phyloP scores from a whole-genome alignment of 2,797 vertebrate genomes.

The Schizothorax lantsangensis region DNA sequence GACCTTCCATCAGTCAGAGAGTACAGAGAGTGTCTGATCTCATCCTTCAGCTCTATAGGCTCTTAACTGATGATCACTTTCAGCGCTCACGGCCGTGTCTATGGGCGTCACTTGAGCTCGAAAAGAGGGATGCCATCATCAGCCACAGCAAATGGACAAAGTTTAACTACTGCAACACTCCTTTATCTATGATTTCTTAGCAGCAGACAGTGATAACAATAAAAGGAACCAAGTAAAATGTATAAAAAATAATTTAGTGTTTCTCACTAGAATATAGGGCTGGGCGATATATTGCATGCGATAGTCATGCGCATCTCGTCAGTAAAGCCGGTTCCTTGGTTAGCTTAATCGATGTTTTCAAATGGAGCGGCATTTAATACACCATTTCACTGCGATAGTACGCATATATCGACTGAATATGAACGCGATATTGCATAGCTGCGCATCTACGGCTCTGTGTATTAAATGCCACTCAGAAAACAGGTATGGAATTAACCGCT shows the following conservation, averaged over 20 bases:
- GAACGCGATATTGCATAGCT: too few species aligned
- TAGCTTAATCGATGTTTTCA: too few species aligned
- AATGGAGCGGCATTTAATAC: too few species aligned
- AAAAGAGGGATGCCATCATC: background rate
- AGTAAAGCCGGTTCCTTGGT: too few species aligned
- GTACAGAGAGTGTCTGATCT: background rate
- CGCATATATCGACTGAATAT: too few species aligned
- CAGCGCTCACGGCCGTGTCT: background rate
- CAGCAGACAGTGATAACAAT: background rate
- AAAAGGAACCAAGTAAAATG: background rate
- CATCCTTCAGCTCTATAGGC: background rate
- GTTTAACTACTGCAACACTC: background rate
- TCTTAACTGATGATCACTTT: conserved; percentile 26
- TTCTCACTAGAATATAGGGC: too few species aligned
- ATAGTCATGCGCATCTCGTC: too few species aligned
- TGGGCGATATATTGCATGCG: too few species aligned
- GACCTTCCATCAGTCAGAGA: conserved; percentile 24
- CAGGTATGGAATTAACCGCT: too few species aligned
- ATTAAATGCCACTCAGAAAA: too few species aligned
- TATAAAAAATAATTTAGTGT: background rate
- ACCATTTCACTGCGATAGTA: too few species aligned
- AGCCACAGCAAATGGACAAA: background rate
- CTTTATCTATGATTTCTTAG: background rate
- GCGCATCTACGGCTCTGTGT: too few species aligned
- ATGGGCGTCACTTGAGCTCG: background rate